Conservation (phyloP, 2,113 vertebrate species). For the Saimiri boliviensis region DNA sequence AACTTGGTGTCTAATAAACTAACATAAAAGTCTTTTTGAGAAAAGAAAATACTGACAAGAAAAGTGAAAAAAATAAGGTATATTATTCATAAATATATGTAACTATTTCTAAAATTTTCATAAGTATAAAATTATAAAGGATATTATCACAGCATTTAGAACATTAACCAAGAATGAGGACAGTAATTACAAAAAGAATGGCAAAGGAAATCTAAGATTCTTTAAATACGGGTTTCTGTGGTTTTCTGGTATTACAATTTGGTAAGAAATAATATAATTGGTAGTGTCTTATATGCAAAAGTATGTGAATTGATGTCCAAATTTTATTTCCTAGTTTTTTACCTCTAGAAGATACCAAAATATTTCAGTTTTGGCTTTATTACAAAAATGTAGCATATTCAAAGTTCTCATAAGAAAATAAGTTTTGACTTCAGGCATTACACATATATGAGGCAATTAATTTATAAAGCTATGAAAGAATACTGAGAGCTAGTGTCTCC, state of each 20-base stretch:
- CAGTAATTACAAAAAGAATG: neutral
- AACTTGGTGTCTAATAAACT: slow-evolving; percentile 3
- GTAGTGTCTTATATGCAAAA: neutral
- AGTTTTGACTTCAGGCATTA: neutral
- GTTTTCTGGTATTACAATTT: neutral
- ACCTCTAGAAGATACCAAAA: neutral
- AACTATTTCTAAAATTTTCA: neutral
- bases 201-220: neutral
- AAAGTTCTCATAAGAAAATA: neutral
- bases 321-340: slow-evolving; percentile 7
- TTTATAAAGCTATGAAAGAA: neutral
- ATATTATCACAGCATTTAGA: neutral
- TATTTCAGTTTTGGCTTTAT: neutral
- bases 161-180: slow-evolving; percentile 1
- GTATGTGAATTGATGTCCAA: neutral
- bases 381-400: neutral
- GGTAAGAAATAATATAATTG: slow-evolving; percentile 2
- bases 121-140: slow-evolving; percentile 3
- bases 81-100: neutral
- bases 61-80: neutral
- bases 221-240: neutral
- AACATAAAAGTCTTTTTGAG: neutral
- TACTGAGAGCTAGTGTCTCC: neutral
- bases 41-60: slow-evolving; percentile 1
- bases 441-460: neutral